phyloP scores from a whole-genome alignment of 1,140 invertebrate species.

The Chlorops oryzae region DNA sequence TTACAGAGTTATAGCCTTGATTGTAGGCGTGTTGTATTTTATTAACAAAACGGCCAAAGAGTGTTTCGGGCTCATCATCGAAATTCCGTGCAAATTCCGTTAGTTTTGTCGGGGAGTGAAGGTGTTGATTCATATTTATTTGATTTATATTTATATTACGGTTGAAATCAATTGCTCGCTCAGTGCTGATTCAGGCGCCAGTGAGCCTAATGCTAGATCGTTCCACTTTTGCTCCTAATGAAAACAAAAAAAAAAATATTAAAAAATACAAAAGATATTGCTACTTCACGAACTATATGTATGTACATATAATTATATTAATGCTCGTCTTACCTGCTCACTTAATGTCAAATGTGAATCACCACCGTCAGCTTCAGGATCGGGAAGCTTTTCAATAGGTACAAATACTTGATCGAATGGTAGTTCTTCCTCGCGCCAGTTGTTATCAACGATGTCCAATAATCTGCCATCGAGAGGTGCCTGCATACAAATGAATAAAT shows the following conservation, averaged over 20 bases:
- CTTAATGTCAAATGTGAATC: conserved; percentile 83
- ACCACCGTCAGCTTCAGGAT: conserved; percentile 89
- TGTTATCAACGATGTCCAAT: conserved; percentile 81
- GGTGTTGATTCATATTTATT: conserved; percentile 56
- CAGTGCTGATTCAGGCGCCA: conserved; percentile 47
- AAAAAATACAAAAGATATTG: no score
- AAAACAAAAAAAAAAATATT: conserved; percentile 4
- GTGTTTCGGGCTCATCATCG: conserved; percentile 38
- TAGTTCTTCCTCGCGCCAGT: conserved; percentile 80
- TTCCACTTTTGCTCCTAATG: conserved; percentile 76
- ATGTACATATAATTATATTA: no score
- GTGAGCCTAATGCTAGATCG: conserved; percentile 64
- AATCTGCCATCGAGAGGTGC: conserved; percentile 64
- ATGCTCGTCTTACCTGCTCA: conserved; percentile 72
- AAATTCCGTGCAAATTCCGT: conserved; percentile 65
- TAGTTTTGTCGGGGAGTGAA: conserved; percentile 62
- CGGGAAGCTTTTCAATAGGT: conserved; percentile 79
- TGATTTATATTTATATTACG: conserved; percentile 30
- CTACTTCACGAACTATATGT: no score
- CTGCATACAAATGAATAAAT: conserved; percentile 15
- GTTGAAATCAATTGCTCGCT: conserved; percentile 43
- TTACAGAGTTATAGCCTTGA: conserved; percentile 45
- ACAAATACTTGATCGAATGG: conserved; percentile 88
- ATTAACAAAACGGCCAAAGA: conserved; percentile 42
- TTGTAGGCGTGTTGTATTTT: conserved; percentile 47